Base-by-base conservation (phyloP, 2,888 invertebrate genomes). In the Spialia ferax region DNA sequence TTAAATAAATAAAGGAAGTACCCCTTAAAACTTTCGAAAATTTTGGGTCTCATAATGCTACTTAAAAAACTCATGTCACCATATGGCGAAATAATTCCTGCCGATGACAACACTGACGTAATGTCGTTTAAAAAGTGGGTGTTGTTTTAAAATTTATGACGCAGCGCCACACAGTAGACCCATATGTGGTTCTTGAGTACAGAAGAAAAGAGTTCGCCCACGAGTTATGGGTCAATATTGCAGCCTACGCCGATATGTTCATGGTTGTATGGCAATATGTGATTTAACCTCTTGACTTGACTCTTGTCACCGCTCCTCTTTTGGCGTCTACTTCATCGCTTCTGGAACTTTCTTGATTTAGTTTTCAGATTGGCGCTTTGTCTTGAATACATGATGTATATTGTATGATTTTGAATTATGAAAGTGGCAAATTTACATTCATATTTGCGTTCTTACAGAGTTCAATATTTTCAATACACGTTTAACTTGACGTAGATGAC, bases 61-160 rank as follows among this genome's bases (percentile, higher is more conserved):
- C 13, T 38, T 20, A 61, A 56, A 64, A 63, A 56, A 63, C 29
- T 54, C 45, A 50, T 64, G 56, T 57, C 50, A 38, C 57, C 65
- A 65, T 65, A 57, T 65, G 65, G 57, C 65, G 57, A 38, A 57
- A 59, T 35, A 59, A 57, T 52, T 59, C 57, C 57, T 50, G 59
- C 32, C 38, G 65, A 55, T 45, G 42, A 45, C 67, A 56, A 15
- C 4, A 60, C 22, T 69, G 62, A 69, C 68, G 71, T 61, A 71
- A 70, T 70, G 59, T 32, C 45, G 56, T 18, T 68, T 67, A 64
- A 68, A 65, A 66, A 38, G 69, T 70, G 68, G 71, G 70, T 61
- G 70, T 69, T 15, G 67, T 45, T 63, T 60, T 38, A 57, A 69
- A 69, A 66, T 70, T 70, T 68, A 71, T 66, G 68, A 70, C 23